Base-by-base conservation (phyloP, 1,140 invertebrate species). In the Platyscapa corneri region DNA sequence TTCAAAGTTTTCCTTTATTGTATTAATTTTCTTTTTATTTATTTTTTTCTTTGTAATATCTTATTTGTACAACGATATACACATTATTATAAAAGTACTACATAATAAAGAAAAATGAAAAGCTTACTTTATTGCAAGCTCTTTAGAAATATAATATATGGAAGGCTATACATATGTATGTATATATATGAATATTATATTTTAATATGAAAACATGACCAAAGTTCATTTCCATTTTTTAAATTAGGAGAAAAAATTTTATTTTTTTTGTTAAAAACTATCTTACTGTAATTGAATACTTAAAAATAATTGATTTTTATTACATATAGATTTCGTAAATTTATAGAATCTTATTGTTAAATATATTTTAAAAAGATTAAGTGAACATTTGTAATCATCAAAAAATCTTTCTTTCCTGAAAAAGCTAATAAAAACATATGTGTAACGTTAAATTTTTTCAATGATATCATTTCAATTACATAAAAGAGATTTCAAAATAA, bases 1-100 rank as follows among this genome's bases (percentile, higher is more conserved):
- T 14, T 2, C 3, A 60, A 60, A 23, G 23, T 60, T 7, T 14
- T 27, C 5, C 3, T 7, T 74, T 39, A 74, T 74, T 39, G 18
- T 74, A 42, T 20, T 60, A 23, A 53, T 67, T 60, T 79, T 39
- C 37, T 79, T 32, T 53, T 65, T 83, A 60, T 67, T 42, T 56
- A 72, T 86, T 53, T 53, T 82, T 72, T 82, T 42, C 27, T 82
- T 82, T 75, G 18, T 65, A 82, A 72, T 85, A 85, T 86, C 74
- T 64, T 86, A 82, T 79, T 86, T 86, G 80, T 53, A 84, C 82
- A 76, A 83, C 77, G 82, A 86, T 84, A 84, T 84, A 77, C 82
- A 86, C 82, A 82, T 81, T 86, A 86, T 84, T 86, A 82, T 86
- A 86, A 46, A 60, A 86, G 78, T 84, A 84, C 82, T 85, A 85